Base-by-base conservation (phyloP, 2,797 vertebrate species). In the Cuniculus paca region DNA sequence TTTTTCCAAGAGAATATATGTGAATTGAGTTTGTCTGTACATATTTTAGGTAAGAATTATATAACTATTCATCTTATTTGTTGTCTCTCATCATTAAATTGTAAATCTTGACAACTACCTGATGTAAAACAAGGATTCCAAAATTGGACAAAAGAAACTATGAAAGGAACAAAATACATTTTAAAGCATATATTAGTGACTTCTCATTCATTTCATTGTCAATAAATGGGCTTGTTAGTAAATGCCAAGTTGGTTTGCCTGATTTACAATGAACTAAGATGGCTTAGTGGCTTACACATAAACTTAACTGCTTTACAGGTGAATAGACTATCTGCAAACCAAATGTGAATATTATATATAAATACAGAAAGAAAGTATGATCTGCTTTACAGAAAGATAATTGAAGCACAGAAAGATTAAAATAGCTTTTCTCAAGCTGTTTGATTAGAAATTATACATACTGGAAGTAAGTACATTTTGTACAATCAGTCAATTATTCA, bases 131-230 rank as follows among this genome's bases (percentile, higher is more conserved):
- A 87, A 28, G 4, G 12, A 50, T 14, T 79, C 54, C 50, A 63
- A 48, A 28, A 74, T 60, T 34, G 20, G 6, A 90, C 75, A 81
- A 58, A 24, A 58, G 80, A 96, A 93, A 63, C 2, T 72, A 79
- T n/a, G 19, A 56, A 85, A 84, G 3, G 6, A 58, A 9, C 11
- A 39, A 48, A 5, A 75, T 54, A n/a, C 14, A 22, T 90, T 72
- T 90, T 16, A 93, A 93, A 78, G 8, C 34, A 90, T 16, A 17
- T 70, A 74, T n/a, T 39, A 9, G 60, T 74, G 10, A 16, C 10
- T 65, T 84, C 31, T 85, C 28, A 94, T 80, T 91, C 42, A 92
- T 50, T 77, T 90, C 86, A 19, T 85, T 86, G 34, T 68, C 80
- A 90, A 79, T 2, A 79, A 60, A 34, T 56, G 26, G 26, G 7